A percentile compares a stretch with the other conserved stretches of the same genome.
These are phyloP conservation scores for Xiphydria camelus DNA, from an alignment of 2,888 invertebrate genomes.

Conservation along the genomic window DNA sequence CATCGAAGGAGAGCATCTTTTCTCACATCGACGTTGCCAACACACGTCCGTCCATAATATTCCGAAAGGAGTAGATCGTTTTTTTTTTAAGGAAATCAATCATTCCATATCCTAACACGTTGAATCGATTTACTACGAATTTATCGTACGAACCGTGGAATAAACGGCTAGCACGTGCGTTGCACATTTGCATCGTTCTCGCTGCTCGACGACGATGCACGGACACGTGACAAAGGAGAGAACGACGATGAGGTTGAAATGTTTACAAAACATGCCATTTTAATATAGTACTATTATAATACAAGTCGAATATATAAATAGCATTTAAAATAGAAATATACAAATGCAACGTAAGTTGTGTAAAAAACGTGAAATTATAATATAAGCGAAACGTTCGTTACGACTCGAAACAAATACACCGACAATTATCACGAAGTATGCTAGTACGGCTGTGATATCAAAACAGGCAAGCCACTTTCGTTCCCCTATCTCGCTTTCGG, in stretches of 20 bases:
- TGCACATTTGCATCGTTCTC: too few relatives aligned
- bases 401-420: constrained; percentile 20
- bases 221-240: too few relatives aligned
- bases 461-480: constrained; percentile 38
- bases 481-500: constrained; percentile 31
- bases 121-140: too few relatives aligned
- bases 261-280: constrained; percentile 49
- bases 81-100: too few relatives aligned
- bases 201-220: too few relatives aligned
- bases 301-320: constrained; percentile 51
- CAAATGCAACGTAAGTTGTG: constrained; percentile 46
- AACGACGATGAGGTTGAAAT: constrained; percentile 32
- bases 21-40: too few relatives aligned
- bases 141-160: too few relatives aligned
- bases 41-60: too few relatives aligned
- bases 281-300: constrained; percentile 47
- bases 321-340: constrained; percentile 49
- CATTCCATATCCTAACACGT: too few relatives aligned
- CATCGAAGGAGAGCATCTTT: too few relatives aligned
- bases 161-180: too few relatives aligned
- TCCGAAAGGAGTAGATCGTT: too few relatives aligned
- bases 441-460: constrained; percentile 31
- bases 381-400: constrained; percentile 25
- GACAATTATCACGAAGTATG: constrained; percentile 22
- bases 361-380: constrained; percentile 30